Percentiles rank a stretch among this genome's conserved stretches.
Evolutionary conservation across 2,113 vertebrate genomes (phyloP).

Genomic region (Gnathonemus longibarbis): DNA sequence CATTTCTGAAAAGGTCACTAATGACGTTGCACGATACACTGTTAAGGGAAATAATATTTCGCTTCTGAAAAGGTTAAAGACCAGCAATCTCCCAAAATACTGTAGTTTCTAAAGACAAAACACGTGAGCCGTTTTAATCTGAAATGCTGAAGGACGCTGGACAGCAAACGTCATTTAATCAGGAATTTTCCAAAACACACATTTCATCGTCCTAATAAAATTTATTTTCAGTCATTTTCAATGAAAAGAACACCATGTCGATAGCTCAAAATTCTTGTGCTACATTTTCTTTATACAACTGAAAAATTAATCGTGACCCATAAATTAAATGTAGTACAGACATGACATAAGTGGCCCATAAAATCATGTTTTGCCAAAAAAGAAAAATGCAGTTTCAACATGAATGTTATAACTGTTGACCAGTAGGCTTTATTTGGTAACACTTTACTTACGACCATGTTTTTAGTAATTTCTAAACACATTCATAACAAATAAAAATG

Average conservation of each 20-base stretch:
- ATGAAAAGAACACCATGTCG: background rate
- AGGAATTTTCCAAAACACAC: background rate
- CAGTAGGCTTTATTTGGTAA: background rate
- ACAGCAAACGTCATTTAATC: background rate
- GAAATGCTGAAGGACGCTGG: background rate
- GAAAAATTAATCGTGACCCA: background rate
- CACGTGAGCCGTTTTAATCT: background rate
- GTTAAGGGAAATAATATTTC: background rate
- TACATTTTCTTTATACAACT: background rate
- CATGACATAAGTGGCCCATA: background rate
- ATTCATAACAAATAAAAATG: no score
- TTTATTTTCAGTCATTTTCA: background rate
- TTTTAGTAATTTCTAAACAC: no score
- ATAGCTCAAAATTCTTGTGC: background rate
- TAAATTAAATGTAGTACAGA: background rate
- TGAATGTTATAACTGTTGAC: background rate
- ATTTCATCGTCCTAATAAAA: background rate
- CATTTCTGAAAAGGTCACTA: slow-evolving; percentile 5
- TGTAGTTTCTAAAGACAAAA: background rate
- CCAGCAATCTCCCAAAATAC: background rate
- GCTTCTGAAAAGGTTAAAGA: slow-evolving; percentile 1
- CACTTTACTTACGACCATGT: no score
- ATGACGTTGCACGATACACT: background rate
- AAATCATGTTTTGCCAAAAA: background rate
- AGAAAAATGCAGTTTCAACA: background rate